Base-by-base conservation (phyloP, 2,113 vertebrate genomes). In the Scatophagus argus region DNA sequence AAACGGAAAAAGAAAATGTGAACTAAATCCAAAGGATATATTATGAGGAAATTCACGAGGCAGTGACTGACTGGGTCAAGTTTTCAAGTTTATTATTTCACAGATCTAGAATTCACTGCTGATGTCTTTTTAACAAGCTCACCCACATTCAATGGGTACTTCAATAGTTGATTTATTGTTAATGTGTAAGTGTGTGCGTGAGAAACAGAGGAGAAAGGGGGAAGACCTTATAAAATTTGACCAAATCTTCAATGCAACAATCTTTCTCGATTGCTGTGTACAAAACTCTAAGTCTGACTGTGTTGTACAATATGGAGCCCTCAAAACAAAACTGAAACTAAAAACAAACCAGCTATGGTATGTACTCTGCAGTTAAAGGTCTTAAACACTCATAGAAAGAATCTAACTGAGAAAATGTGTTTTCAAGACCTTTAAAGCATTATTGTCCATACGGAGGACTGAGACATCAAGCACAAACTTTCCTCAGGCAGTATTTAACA, bases 1-100 rank as follows among this genome's bases (percentile, higher is more conserved):
- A 69, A 86, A 83, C 44, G 34, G 66, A 73, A 82, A 86, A 84
- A 47, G 51, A 83, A 89, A 84, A 84, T 49, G 62, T 85, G 71
- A 84, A 72, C 39, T 44, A 84, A 87, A 82, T 87, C 64, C 72
- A 88, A 82, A 86, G 62, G 32, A 46, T 73, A 74, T 73, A 68
- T 70, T 38, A 78, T 58, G 41, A 65, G 74, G n/a, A 69, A 65
- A 72, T 74, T 29, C 39, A 63, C 11, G 34, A 88, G 43, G 59
- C 38, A 14, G 52, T 64, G 55, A 79, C 69, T 60, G 49, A 52
- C 63, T 3, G 21, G n/a, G 23, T 77, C 51, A 81, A 23, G 12
- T 72, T 83, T 60, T 43, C 8, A 56, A 60, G 31, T 46, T 12
- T 44, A 3, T 55, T 59, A 31, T 21, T 36, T 47, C 29, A 59